Conservation (phyloP, 2,113 vertebrate genomes). For the Crotalus tigris region DNA sequence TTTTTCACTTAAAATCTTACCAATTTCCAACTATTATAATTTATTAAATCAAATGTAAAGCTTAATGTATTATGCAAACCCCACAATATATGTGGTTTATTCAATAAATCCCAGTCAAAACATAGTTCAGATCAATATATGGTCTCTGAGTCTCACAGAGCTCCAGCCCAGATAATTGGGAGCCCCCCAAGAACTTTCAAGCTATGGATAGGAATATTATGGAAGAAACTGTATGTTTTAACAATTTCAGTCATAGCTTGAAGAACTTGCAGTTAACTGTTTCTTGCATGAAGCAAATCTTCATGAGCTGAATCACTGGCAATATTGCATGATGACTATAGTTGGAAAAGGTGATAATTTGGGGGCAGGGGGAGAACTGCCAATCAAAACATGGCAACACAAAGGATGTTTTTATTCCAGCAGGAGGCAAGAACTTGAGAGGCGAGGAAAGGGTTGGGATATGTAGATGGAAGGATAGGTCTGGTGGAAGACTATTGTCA, state of each 20-base stretch:
- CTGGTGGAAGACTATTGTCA: neutral
- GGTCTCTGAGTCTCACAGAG: neutral
- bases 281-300: neutral
- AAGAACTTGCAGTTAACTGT: neutral
- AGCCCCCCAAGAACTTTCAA: neutral
- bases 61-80: neutral
- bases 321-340: slow-evolving; percentile 15
- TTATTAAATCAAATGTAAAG: neutral
- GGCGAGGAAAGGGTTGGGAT: neutral
- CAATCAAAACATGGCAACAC: neutral
- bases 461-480: neutral
- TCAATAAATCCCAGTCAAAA: neutral
- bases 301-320: neutral
- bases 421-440: neutral
- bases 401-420: neutral
- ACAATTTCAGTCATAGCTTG: neutral
- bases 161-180: neutral
- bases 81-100: neutral
- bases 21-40: neutral
- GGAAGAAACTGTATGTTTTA: neutral
- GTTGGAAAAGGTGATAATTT: slow-evolving; percentile 14
- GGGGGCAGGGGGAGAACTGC: neutral
- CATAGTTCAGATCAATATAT: neutral
- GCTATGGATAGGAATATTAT: neutral
- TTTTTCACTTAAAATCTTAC: neutral